Percentiles rank a stretch among this genome's conserved stretches.
Conservation (phyloP, 2,888 invertebrate genomes). For the Caenorhabditis sulstoni region DNA sequence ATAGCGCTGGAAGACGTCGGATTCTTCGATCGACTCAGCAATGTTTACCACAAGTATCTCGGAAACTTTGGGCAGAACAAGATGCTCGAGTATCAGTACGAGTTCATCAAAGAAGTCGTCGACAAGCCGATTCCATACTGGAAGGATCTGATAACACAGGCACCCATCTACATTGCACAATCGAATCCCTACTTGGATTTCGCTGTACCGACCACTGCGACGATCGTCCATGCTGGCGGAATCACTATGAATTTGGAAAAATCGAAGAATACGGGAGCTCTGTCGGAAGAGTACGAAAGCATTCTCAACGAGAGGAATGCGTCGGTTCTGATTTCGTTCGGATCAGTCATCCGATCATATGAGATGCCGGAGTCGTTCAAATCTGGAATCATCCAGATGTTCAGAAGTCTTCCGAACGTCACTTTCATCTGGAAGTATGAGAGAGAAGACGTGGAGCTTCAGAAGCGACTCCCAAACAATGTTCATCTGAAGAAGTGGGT, state of each 20-base stretch:
- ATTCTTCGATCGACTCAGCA: slow-evolving; percentile 15
- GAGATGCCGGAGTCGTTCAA: slow-evolving; percentile 49
- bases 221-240: slow-evolving; percentile 15
- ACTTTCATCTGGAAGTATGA: slow-evolving; percentile 45
- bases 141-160: background rate
- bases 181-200: slow-evolving; percentile 30
- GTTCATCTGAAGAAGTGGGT: background rate
- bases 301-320: slow-evolving; percentile 24
- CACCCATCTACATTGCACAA: slow-evolving; percentile 14
- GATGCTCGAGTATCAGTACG: background rate
- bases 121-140: background rate
- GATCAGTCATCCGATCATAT: slow-evolving; percentile 36
- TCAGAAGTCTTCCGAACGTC: slow-evolving; percentile 21
- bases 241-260: slow-evolving; percentile 28
- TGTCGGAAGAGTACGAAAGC: slow-evolving; percentile 37
- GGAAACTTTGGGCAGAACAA: background rate
- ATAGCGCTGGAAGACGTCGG: background rate
- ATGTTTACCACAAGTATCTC: slow-evolving; percentile 7
- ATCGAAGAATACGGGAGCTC: background rate
- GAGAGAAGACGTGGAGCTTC: slow-evolving; percentile 6
- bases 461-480: background rate
- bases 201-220: slow-evolving; percentile 5
- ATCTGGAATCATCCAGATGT: slow-evolving; percentile 24
- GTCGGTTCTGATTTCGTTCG: slow-evolving; percentile 50
- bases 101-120: background rate